These are phyloP conservation scores for Mythimna lalbum DNA, from an alignment of 2,888 invertebrate species.

Conservation along the genomic window DNA sequence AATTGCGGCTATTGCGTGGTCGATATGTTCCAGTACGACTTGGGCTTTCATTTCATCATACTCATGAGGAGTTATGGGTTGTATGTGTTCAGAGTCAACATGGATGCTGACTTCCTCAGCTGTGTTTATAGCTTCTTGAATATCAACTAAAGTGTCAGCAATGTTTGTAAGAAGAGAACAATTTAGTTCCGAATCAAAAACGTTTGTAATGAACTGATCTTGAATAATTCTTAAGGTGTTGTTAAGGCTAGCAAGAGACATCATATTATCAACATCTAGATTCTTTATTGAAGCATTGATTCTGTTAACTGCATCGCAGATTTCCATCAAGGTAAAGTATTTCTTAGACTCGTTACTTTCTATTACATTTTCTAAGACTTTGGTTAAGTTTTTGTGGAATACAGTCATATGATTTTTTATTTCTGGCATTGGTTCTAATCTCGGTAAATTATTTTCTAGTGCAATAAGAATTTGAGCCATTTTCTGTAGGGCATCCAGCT, in stretches of 20 bases:
- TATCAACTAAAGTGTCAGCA: slow-evolving; percentile 73
- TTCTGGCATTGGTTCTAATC: slow-evolving; percentile 74
- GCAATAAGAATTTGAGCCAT: slow-evolving; percentile 86
- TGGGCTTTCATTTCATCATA: slow-evolving; percentile 72
- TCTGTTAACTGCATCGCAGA: slow-evolving; percentile 83
- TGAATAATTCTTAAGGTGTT: slow-evolving; percentile 82
- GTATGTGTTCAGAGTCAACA: slow-evolving; percentile 77
- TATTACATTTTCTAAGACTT: slow-evolving; percentile 90
- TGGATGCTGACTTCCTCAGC: slow-evolving; percentile 77
- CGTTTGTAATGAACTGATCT: slow-evolving; percentile 74
- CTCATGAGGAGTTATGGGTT: slow-evolving; percentile 67
- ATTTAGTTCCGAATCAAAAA: slow-evolving; percentile 81
- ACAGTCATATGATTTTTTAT: slow-evolving; percentile 77
- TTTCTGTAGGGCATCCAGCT: slow-evolving; percentile 83
- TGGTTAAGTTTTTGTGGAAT: slow-evolving; percentile 89
- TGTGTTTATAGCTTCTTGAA: slow-evolving; percentile 80
- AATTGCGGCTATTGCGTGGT: slow-evolving; percentile 80
- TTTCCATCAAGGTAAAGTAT: slow-evolving; percentile 82
- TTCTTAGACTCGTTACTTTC: slow-evolving; percentile 86
- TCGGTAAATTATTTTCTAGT: slow-evolving; percentile 82
- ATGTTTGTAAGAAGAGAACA: slow-evolving; percentile 77
- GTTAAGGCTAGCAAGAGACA: slow-evolving; percentile 79
- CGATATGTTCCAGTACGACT: slow-evolving; percentile 78
- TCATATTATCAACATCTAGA: slow-evolving; percentile 73
- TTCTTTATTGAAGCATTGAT: slow-evolving; percentile 79